Percentiles rank a stretch among this genome's conserved stretches.
Conservation (phyloP, 64 coral and sea anemone species). For the Stylophora pistillata region DNA sequence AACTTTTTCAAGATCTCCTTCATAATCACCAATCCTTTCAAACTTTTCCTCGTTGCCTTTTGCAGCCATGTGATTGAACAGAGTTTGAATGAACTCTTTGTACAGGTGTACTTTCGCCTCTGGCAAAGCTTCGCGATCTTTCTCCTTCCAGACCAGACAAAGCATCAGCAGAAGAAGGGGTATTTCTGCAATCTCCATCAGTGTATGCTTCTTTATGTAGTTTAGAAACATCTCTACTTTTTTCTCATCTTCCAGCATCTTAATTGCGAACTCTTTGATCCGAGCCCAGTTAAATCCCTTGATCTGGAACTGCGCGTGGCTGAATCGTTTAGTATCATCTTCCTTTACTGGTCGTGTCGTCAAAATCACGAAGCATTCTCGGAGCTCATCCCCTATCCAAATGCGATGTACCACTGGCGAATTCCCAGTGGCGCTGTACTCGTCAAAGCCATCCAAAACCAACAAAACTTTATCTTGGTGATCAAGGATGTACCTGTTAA, state of each 20-base stretch:
- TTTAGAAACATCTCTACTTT: constrained; percentile 21
- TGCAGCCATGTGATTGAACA: constrained; percentile 18
- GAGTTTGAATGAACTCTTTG: background rate
- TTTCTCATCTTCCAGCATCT: background rate
- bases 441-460: constrained; percentile 44
- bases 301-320: constrained; percentile 22
- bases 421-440: background rate
- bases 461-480: constrained; percentile 49
- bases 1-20: background rate
- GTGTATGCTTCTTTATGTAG: background rate
- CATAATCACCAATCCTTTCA: background rate
- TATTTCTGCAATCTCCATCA: constrained; percentile 30
- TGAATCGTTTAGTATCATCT: constrained; percentile 9
- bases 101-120: constrained; percentile 36
- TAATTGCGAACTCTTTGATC: constrained; percentile 32
- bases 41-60: constrained; percentile 7
- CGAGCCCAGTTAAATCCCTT: constrained; percentile 17
- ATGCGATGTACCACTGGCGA: background rate
- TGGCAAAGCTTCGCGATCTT: constrained; percentile 5
- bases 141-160: constrained; percentile 56
- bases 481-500: background rate
- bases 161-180: constrained; percentile 46
- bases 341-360: constrained; percentile 25
- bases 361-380: constrained; percentile 17
- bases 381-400: background rate